Base-by-base conservation (phyloP, 2,888 invertebrate species). In the Elysia crispata region DNA sequence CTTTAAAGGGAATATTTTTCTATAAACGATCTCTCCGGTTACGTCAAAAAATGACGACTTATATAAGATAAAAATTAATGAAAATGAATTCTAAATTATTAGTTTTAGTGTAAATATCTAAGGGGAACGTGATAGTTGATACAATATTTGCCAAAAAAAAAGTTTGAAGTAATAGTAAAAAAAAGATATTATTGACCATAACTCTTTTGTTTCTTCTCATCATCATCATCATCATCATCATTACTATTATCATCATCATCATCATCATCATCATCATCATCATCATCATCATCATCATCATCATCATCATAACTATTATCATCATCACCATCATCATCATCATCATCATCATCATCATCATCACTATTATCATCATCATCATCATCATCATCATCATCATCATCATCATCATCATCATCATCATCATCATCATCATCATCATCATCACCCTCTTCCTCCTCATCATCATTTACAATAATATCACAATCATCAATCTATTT, bases 251-350 rank as follows among this genome's bases (percentile, higher is more conserved):
- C 64, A 54, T 54, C 54, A 54, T 54, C 54, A 64, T 64, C 64
- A 64, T 64, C 64, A 64, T 64, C 64, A 64, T 64, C 64, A 64
- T 64, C 64, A 64, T 64, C 64, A 64, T 64, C 64, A 64, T 64
- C 64, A 64, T 64, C 64, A 64, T 64, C 64, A 64, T 64, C 64
- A 64, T 64, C 64, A 64, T 64, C 64, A 64, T 64, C 64, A 64
- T 64, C 64, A n/a, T n/a, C n/a, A n/a, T n/a, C n/a, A n/a, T n/a
- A n/a, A n/a, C n/a, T n/a, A n/a, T n/a, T n/a, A n/a, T n/a, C n/a
- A n/a, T n/a, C n/a, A n/a, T n/a, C n/a, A n/a, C n/a, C n/a, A 54
- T 54, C 54, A 54, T 54, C 54, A 54, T 15, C 20, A 54, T 20
- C 13, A 20, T 15, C 13, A 13, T 15, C 54, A 13, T 13, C 54